Evolutionary conservation across 2,888 invertebrate genomes (phyloP).

Genomic region (Gisinianus flammeolus): DNA sequence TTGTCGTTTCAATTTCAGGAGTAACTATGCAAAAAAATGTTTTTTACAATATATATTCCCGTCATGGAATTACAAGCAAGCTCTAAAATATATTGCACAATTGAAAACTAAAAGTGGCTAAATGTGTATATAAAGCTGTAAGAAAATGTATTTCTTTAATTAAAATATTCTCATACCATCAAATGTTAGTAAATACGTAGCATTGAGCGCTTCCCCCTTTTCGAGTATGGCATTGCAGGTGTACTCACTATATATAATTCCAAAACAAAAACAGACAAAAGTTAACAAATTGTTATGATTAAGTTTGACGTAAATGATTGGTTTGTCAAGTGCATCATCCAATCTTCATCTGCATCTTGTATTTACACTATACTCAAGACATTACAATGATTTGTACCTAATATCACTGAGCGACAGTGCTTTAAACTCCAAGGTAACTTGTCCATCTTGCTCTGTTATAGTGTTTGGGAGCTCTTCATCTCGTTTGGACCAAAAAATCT

Average conservation of each 20-base stretch:
- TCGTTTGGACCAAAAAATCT: conserved; percentile 69
- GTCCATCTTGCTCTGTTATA: conserved; percentile 68
- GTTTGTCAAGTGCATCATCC: no score
- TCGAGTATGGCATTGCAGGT: conserved; percentile 63
- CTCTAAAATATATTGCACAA: neutral
- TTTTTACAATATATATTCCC: no score
- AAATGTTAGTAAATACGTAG: conserved; percentile 48
- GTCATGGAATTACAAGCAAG: no score
- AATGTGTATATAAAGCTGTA: neutral
- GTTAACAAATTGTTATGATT: no score
- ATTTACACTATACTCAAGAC: no score
- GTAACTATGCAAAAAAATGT: conserved; percentile 17
- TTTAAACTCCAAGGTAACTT: conserved; percentile 67
- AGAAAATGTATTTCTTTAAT: no score
- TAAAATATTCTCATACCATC: conserved; percentile 50
- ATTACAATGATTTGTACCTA: no score
- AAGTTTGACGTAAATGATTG: no score
- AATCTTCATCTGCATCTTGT: no score
- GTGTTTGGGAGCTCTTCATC: conserved; percentile 63
- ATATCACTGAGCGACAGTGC: conserved; percentile 73
- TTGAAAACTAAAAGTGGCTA: neutral
- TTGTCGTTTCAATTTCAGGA: conserved; percentile 9
- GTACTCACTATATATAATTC: conserved; percentile 70
- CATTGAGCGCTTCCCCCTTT: conserved; percentile 38
- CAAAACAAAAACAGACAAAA: no score